Evolutionary conservation across 2,113 vertebrate species (phyloP).

Genomic region (Prinia subflava): DNA sequence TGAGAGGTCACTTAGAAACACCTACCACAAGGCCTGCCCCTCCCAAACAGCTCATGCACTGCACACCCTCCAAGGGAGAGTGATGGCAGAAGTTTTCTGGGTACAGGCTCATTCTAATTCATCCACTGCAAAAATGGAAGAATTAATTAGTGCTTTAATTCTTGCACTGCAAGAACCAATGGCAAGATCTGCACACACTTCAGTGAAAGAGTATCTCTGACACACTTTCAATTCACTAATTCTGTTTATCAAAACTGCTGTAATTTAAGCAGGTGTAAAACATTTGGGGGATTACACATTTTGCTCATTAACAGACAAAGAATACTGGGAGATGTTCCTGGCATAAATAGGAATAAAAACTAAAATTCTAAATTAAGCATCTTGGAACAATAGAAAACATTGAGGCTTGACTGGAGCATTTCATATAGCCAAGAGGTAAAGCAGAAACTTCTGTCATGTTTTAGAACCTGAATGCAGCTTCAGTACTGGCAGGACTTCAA

Average conservation of each 20-base stretch:
- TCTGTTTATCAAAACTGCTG: neutral
- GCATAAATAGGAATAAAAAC: neutral
- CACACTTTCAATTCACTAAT: neutral
- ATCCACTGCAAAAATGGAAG: neutral
- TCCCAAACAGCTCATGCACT: neutral
- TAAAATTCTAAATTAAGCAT: neutral
- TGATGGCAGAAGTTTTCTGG: neutral
- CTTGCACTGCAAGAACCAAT: neutral
- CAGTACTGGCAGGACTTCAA: neutral
- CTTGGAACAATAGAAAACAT: neutral
- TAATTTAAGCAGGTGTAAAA: neutral
- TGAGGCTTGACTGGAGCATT: neutral
- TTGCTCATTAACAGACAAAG: neutral
- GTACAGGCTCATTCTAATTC: neutral
- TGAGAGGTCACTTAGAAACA: neutral
- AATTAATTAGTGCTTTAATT: neutral
- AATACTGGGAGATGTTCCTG: neutral
- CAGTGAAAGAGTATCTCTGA: neutral
- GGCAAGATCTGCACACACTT: neutral
- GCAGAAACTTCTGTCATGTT: neutral
- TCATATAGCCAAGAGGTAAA: neutral
- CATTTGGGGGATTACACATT: neutral
- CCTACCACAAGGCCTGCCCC: neutral
- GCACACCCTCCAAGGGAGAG: neutral
- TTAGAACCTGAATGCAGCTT: neutral